Evolutionary conservation across 2,113 vertebrate genomes (phyloP).

Genomic region (Syngnathus scovelli): DNA sequence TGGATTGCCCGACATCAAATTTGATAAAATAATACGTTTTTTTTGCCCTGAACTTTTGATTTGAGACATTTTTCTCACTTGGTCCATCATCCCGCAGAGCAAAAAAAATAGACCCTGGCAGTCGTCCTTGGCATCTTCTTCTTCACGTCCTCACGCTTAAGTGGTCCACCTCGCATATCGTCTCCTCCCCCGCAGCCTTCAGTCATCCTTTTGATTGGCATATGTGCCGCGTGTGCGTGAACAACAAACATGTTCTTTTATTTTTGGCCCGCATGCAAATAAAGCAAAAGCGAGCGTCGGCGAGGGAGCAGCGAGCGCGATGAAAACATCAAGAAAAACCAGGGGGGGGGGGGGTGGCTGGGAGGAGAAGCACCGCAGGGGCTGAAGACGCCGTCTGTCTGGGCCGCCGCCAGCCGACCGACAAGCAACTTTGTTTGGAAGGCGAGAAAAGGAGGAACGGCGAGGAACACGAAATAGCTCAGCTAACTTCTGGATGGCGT

Average conservation of each 20-base stretch:
- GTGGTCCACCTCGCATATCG: neutral
- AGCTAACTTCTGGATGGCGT: conserved; percentile 70
- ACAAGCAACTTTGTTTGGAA: conserved; percentile 66
- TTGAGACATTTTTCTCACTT: no score
- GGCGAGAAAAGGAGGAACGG: conserved; percentile 26
- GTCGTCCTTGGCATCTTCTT: neutral
- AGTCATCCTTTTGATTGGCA: conserved; percentile 55
- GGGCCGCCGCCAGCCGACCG: conserved; percentile 67
- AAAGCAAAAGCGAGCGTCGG: conserved; percentile 66
- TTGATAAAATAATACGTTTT: no score
- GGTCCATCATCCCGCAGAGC: neutral
- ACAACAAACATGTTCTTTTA: conserved; percentile 55
- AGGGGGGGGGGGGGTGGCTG: conserved; percentile 28
- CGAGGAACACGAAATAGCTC: conserved; percentile 73
- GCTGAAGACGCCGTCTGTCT: conserved; percentile 73
- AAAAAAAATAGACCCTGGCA: no score
- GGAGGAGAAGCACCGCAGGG: conserved; percentile 62
- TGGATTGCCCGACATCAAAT: no score
- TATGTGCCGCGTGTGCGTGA: conserved; percentile 18
- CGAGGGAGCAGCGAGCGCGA: conserved; percentile 42
- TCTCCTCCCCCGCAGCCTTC: conserved; percentile 32
- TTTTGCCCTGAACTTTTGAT: no score
- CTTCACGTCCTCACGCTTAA: neutral
- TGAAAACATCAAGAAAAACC: conserved; percentile 67
- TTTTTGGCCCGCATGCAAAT: conserved; percentile 74